phyloP scores from a whole-genome alignment of 1,140 invertebrate species.

The Magallana angulata region DNA sequence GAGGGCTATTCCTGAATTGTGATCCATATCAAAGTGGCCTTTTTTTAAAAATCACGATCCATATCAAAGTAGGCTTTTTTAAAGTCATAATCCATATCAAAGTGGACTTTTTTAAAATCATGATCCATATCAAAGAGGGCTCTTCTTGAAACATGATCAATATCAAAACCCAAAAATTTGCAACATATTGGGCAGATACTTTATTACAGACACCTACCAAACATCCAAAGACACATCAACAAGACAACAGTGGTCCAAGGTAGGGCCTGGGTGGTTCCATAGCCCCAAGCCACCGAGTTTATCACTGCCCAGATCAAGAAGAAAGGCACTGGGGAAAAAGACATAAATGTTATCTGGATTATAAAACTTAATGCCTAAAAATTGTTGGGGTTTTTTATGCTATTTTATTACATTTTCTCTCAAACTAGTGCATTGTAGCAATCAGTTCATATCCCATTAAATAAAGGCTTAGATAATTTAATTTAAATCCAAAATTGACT shows the following conservation, averaged over 20 bases:
- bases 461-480: no score
- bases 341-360: no score
- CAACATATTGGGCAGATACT: no score
- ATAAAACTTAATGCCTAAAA: no score
- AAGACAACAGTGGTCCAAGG: slow-evolving; percentile 81
- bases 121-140: background rate
- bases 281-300: slow-evolving; percentile 81
- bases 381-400: no score
- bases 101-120: background rate
- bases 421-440: no score
- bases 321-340: slow-evolving; percentile 79
- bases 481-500: no score
- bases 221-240: slow-evolving; percentile 81
- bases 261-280: slow-evolving; percentile 82
- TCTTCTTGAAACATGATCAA: no score
- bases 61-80: background rate
- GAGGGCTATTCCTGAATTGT: background rate
- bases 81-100: background rate
- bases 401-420: no score
- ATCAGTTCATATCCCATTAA: no score
- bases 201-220: slow-evolving; percentile 75
- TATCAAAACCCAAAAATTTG: no score
- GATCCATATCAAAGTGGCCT: background rate
- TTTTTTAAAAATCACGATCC: background rate
- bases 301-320: slow-evolving; percentile 82